Evolutionary conservation across 2,888 invertebrate species (phyloP).

Genomic region (Corythucha ciliata): DNA sequence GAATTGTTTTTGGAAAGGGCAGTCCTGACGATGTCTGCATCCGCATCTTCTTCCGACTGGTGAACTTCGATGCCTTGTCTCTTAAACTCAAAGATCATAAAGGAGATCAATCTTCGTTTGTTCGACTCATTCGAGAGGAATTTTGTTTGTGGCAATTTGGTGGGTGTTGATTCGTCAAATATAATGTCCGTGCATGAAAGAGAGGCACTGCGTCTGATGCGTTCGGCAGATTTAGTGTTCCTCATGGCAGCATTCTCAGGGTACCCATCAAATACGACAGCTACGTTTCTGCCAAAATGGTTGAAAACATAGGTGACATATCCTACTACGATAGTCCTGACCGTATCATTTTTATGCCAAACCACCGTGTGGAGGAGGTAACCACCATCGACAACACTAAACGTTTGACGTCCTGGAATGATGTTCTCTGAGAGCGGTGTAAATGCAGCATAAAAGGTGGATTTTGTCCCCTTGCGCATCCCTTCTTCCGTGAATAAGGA

Average conservation of each 20-base stretch:
- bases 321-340: conserved; percentile 14
- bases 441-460: conserved; percentile 22
- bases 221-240: conserved; percentile 8
- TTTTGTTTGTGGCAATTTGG: background rate
- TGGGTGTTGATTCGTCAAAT: conserved; percentile 1
- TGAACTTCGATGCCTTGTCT: background rate
- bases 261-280: conserved; percentile 2
- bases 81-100: conserved; percentile 2
- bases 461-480: conserved; percentile 29
- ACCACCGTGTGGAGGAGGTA: conserved; percentile 18
- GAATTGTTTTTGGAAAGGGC: background rate
- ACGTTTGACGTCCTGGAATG: too few relatives aligned
- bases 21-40: conserved; percentile 2
- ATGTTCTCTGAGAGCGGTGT: conserved; percentile 13
- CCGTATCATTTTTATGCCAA: conserved; percentile 12
- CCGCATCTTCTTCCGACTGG: conserved; percentile 2
- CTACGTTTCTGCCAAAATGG: conserved; percentile 29
- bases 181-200: too few relatives aligned
- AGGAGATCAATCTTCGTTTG: conserved; percentile 1
- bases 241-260: conserved; percentile 4
- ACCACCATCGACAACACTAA: conserved; percentile 12
- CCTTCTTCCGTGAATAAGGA: conserved; percentile 24
- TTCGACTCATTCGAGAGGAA: conserved; percentile 1
- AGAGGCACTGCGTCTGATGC: too few relatives aligned
- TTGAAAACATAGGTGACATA: conserved; percentile 35